Evolutionary conservation across 2,797 vertebrate species (phyloP).

Genomic region (Halcyon badia): DNA sequence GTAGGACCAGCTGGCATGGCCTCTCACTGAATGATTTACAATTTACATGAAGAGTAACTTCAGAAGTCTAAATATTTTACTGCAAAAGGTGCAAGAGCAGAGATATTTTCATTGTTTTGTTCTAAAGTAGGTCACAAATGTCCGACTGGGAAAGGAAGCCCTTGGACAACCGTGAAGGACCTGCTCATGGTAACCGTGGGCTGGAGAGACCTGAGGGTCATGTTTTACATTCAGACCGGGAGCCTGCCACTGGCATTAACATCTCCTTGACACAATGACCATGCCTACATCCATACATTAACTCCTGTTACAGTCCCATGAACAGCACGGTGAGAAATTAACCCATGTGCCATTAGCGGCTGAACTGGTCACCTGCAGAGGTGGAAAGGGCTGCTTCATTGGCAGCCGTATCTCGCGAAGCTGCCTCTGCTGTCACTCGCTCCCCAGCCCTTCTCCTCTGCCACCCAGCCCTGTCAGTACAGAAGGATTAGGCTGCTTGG

Average conservation of each 20-base stretch:
- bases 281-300: conserved; percentile 53
- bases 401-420: rapidly evolving
- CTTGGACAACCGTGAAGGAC: neutral
- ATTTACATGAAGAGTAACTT: conserved; percentile 26
- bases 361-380: neutral
- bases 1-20: neutral
- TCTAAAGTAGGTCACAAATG: conserved; percentile 13
- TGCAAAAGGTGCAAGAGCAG: conserved; percentile 35
- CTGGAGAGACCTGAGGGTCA: conserved; percentile 48
- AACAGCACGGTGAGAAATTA: neutral
- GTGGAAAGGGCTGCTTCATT: neutral
- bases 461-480: neutral
- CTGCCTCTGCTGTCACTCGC: neutral
- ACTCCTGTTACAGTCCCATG: conserved; percentile 38
- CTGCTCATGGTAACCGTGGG: neutral
- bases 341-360: neutral
- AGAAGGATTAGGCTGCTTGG: neutral
- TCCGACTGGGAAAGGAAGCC: neutral
- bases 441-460: neutral
- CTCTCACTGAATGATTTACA: conserved; percentile 1
- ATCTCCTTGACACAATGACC: neutral
- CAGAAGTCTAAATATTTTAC: conserved; percentile 47
- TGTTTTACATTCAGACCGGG: conserved; percentile 56
- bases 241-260: conserved; percentile 26
- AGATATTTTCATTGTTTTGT: conserved; percentile 8